Percentiles rank a stretch among this genome's conserved stretches.
Conservation (phyloP, 2,113 vertebrate species). For the Alaudala cheleensis region DNA sequence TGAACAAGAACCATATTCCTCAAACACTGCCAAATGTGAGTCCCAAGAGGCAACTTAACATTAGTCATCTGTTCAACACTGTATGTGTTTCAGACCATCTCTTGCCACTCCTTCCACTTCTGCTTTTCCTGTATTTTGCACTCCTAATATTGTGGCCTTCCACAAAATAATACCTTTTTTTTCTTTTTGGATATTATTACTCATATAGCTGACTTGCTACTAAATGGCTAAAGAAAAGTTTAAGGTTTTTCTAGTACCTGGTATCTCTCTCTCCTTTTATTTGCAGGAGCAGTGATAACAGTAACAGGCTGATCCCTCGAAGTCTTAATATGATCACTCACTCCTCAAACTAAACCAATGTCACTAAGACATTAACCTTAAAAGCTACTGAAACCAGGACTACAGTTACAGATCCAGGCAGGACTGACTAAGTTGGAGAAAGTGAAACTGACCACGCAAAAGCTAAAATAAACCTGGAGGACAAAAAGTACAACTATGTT, state of each 20-base stretch:
- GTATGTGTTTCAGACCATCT: background rate
- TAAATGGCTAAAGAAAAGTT: background rate
- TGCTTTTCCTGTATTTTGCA: background rate
- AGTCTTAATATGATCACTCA: background rate
- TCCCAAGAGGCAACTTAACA: background rate
- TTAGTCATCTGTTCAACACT: background rate
- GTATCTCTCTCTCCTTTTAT: background rate
- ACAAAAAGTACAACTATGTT: background rate
- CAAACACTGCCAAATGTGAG: background rate
- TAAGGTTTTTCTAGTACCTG: accelerated
- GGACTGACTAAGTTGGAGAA: background rate
- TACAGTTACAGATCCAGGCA: background rate
- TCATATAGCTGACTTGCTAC: background rate
- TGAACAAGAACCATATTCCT: background rate
- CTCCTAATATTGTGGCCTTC: background rate
- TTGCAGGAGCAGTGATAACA: background rate
- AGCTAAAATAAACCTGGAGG: background rate
- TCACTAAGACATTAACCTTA: background rate
- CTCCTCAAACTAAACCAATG: background rate
- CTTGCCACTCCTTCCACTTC: background rate
- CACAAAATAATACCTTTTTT: background rate
- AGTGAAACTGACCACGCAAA: background rate
- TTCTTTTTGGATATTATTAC: accelerated
- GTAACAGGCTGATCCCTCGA: background rate
- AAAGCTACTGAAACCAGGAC: background rate